phyloP scores from a whole-genome alignment of 2,797 vertebrate genomes.

The Thaleichthys pacificus region DNA sequence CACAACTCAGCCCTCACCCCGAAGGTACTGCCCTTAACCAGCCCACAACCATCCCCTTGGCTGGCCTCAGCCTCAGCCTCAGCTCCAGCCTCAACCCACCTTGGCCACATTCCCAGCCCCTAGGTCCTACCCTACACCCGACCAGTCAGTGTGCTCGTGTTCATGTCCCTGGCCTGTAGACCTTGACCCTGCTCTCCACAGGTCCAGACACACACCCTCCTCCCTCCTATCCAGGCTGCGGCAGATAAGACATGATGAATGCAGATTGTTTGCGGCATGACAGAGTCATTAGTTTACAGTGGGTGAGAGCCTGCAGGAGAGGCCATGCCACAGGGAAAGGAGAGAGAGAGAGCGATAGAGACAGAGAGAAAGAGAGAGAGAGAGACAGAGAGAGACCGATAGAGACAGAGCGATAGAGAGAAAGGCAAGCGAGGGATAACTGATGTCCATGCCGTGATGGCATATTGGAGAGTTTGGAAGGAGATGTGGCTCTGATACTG shows the following conservation, averaged over 20 bases:
- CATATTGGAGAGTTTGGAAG: slow-evolving; percentile 20
- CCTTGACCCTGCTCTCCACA: slow-evolving; percentile 62
- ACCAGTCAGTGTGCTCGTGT: background rate
- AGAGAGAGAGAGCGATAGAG: slow-evolving; percentile 11
- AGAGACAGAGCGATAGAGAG: background rate
- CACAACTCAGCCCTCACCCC: background rate
- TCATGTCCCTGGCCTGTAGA: slow-evolving; percentile 30
- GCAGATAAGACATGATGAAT: slow-evolving; percentile 79
- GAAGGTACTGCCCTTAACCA: no score
- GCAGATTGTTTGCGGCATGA: slow-evolving; percentile 76
- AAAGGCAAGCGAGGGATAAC: slow-evolving; percentile 11
- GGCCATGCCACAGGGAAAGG: slow-evolving; percentile 33
- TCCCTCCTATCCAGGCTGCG: slow-evolving; percentile 52
- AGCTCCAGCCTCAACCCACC: background rate
- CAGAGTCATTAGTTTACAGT: slow-evolving; percentile 76
- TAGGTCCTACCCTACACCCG: background rate
- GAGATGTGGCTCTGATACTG: slow-evolving; percentile 15
- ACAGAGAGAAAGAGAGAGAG: slow-evolving; percentile 12
- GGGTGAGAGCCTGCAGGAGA: slow-evolving; percentile 51
- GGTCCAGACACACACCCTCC: slow-evolving; percentile 52
- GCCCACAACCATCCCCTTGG: no score
- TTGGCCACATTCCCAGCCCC: slow-evolving; percentile 18
- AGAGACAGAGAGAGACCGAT: background rate
- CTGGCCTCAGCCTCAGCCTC: background rate
- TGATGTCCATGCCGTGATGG: slow-evolving; percentile 21